A percentile compares a stretch with the other conserved stretches of the same genome.
Conservation (phyloP, 2,113 vertebrate species). For the Siphamia tubifer region DNA sequence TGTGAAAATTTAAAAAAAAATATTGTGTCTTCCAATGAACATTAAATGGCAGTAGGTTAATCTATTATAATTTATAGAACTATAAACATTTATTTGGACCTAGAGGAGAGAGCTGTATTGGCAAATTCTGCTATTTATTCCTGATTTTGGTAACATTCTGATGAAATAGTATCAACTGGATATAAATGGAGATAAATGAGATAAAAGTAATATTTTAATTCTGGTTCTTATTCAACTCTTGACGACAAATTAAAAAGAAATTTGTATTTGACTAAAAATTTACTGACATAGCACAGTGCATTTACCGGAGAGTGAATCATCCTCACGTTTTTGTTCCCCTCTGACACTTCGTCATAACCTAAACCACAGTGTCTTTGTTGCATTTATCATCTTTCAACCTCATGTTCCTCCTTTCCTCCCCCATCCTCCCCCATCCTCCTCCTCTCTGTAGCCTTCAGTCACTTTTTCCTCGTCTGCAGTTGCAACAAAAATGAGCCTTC, state of each 20-base stretch:
- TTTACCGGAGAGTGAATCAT: constrained; percentile 21
- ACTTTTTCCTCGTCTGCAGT: constrained; percentile 26
- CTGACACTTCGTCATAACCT: constrained; percentile 60
- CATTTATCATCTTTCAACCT: constrained; percentile 42
- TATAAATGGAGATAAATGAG: too few relatives aligned
- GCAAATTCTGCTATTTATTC: too few relatives aligned
- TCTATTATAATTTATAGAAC: too few relatives aligned
- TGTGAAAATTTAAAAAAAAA: too few relatives aligned
- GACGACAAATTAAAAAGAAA: neutral
- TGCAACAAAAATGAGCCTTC: constrained; percentile 37
- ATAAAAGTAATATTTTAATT: neutral
- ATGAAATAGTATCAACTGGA: too few relatives aligned
- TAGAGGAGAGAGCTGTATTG: too few relatives aligned
- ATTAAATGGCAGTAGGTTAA: too few relatives aligned
- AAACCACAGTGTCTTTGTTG: constrained; percentile 51
- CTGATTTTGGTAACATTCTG: too few relatives aligned
- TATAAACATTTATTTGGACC: too few relatives aligned
- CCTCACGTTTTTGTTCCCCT: constrained; percentile 42
- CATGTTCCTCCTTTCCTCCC: neutral
- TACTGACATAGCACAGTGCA: neutral
- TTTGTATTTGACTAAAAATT: constrained; percentile 8
- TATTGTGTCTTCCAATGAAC: too few relatives aligned
- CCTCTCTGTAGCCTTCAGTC: constrained; percentile 54
- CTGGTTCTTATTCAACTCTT: too few relatives aligned
- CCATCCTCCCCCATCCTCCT: neutral